Evolutionary conservation across 2,888 invertebrate genomes (phyloP).

Genomic region (Choreutis nemorana): DNA sequence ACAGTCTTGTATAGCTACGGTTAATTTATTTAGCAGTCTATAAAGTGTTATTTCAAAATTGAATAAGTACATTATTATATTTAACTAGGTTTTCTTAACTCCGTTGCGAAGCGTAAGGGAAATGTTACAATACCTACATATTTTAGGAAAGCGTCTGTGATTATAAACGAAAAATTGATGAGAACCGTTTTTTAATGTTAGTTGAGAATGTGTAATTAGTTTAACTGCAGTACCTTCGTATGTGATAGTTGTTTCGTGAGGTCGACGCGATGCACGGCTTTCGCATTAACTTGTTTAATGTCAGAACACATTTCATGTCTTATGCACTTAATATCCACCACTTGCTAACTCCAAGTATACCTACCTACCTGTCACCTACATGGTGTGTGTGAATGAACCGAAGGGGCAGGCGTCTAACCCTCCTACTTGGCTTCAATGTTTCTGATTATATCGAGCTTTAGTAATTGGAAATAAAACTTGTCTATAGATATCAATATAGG

Average conservation of each 20-base stretch:
- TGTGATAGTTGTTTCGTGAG: slow-evolving; percentile 16
- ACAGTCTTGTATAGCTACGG: slow-evolving; percentile 51
- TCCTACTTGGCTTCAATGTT: slow-evolving; percentile 28
- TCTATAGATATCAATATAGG: slow-evolving; percentile 28
- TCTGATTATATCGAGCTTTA: slow-evolving; percentile 44
- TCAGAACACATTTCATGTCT: too few relatives aligned
- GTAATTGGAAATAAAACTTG: slow-evolving; percentile 28
- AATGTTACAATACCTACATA: slow-evolving; percentile 52
- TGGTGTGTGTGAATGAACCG: too few relatives aligned
- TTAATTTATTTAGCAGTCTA: slow-evolving; percentile 58
- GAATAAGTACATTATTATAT: slow-evolving; percentile 39
- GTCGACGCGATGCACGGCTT: slow-evolving; percentile 16
- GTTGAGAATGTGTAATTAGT: slow-evolving; percentile 38
- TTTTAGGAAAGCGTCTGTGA: slow-evolving; percentile 66
- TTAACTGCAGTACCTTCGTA: slow-evolving; percentile 22
- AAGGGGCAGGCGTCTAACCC: too few relatives aligned
- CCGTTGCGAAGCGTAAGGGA: slow-evolving; percentile 46
- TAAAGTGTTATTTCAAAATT: slow-evolving; percentile 43
- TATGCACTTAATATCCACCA: too few relatives aligned
- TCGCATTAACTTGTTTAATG: too few relatives aligned
- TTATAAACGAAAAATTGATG: slow-evolving; percentile 62
- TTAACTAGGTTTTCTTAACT: slow-evolving; percentile 41
- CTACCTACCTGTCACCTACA: too few relatives aligned
- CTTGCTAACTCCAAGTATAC: too few relatives aligned
- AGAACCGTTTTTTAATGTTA: slow-evolving; percentile 49